Conservation (phyloP, 92 coral and sea anemone species). For the Palythoa heliodiscus region DNA sequence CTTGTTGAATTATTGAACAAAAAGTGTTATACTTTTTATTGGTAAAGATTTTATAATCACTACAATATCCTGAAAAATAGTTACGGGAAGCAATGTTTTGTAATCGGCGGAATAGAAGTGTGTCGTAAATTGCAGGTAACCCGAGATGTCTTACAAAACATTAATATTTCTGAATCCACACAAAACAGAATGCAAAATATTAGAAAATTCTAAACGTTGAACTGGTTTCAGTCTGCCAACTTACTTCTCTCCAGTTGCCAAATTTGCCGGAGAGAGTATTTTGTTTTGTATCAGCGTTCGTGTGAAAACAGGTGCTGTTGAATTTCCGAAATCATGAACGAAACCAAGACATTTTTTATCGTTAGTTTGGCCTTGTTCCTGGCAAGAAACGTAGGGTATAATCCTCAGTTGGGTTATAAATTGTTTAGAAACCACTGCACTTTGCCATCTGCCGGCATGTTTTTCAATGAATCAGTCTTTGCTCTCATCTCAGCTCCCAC, state of each 20-base stretch:
- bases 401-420: constrained; percentile 16
- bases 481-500: not conserved
- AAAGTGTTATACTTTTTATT: not conserved
- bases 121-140: not conserved
- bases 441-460: constrained; percentile 27
- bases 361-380: constrained; percentile 4
- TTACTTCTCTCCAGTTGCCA: not conserved
- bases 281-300: not conserved
- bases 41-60: not conserved
- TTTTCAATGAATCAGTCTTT: not conserved
- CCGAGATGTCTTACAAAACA: not conserved
- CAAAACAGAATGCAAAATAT: not conserved
- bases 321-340: not conserved
- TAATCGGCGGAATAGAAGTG: not conserved
- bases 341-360: not conserved
- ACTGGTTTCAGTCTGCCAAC: not conserved
- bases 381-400: not conserved
- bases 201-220: too few species aligned
- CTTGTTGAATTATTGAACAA: not conserved
- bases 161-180: not conserved
- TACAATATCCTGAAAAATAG: not conserved
- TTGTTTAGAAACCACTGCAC: constrained; percentile 3
- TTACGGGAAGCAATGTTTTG: not conserved
- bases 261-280: not conserved
- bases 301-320: not conserved